Conservation (phyloP, 2,888 invertebrate species). For the Stenurella melanura region DNA sequence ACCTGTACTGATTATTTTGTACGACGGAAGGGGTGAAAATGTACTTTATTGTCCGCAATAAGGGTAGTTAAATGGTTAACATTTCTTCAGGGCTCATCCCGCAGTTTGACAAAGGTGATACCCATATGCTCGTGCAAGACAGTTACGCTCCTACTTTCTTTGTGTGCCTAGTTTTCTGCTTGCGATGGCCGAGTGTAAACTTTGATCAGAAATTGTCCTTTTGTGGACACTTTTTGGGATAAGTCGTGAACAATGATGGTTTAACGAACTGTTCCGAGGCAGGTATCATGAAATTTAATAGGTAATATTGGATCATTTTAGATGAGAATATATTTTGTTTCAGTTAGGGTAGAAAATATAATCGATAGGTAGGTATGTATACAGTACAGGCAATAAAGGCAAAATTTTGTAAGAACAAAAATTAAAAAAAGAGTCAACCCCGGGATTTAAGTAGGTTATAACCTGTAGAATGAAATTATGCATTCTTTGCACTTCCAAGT, state of each 20-base stretch:
- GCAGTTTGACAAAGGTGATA: conserved; percentile 50
- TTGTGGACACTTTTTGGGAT: conserved; percentile 71
- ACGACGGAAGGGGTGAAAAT: conserved; percentile 57
- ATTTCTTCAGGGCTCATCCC: conserved; percentile 66
- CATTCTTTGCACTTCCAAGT: too few species aligned
- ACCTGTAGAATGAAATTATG: too few species aligned
- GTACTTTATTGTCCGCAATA: conserved; percentile 64
- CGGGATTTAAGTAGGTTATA: too few species aligned
- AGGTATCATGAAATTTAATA: conserved; percentile 67
- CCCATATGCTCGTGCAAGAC: conserved; percentile 24
- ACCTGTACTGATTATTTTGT: conserved; percentile 53
- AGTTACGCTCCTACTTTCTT: neutral
- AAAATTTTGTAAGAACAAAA: too few species aligned
- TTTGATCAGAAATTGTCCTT: conserved; percentile 72
- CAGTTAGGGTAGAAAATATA: neutral
- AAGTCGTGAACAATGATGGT: conserved; percentile 69
- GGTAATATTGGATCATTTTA: conserved; percentile 44
- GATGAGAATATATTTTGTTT: conserved; percentile 32
- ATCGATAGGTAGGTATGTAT: conserved; percentile 9
- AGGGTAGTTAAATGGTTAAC: conserved; percentile 68
- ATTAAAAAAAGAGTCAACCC: too few species aligned
- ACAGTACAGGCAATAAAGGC: too few species aligned
- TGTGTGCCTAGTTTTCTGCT: conserved; percentile 16
- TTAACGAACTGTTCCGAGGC: conserved; percentile 70
- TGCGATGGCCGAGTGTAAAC: conserved; percentile 61